Evolutionary conservation across 1,140 invertebrate species (phyloP), one percentile per base, ranked within the genome.

Genomic region (Calosoma granatense): DNA sequence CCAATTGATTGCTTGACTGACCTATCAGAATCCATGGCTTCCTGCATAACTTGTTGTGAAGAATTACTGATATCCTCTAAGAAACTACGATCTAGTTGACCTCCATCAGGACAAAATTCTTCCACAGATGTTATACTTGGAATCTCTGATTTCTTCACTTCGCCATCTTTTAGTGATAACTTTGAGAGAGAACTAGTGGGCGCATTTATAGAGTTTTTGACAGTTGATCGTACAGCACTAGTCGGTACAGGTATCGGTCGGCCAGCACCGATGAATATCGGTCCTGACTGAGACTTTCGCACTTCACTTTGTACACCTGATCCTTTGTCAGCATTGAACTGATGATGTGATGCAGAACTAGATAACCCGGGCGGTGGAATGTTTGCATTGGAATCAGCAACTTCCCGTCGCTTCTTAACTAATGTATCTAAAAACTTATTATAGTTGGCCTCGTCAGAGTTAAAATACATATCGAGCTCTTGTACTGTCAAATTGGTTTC

Each of bases 401-500:
- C 77, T 63, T 85, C 81, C 54, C 88, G 75, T 58, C 89, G 75
- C 62, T 81, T 83, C 64, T 85, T 84, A 14, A 82, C 81, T 43
- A 91, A 72, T 61, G 81, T 82, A 53, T 90, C 86, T 52, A 92
- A 68, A 70, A 91, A 92, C 65, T 84, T 76, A 64, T 92, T 85
- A 72, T 97, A 97, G 74, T 94, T 86, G 12, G 92, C 86, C 64
- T 95, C 93, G 62, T 93, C 90, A 11, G 90, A 91, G 63, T 92
- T 89, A 70, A 84, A 78, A 63, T 85, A 85, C 55, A 86, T 68
- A 70, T 94, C 86, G 23, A 98, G 73, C 71, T 98, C 94, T 63
- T 90, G 81, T 54, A 86, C 77, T 17, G 88, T 92, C 9, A 90
- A 79, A 51, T 81, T 74, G 15, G 87, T 91, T 72, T 98, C 95